phyloP scores from a whole-genome alignment of 2,888 invertebrate species.

The Leptogaster cylindrica region DNA sequence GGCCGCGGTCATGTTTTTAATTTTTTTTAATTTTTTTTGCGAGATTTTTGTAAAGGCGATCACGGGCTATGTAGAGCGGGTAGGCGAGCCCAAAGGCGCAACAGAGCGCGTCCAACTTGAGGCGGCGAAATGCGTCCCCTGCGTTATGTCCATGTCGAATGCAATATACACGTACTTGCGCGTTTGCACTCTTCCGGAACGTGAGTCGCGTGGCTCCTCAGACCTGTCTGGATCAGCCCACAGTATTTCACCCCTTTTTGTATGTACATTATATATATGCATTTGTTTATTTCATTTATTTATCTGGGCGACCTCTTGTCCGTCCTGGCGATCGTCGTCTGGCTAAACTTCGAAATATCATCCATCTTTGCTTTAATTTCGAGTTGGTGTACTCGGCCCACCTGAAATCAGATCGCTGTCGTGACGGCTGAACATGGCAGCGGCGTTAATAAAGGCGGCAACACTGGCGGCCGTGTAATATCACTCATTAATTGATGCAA shows the following conservation, averaged over 20 bases:
- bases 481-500: slow-evolving; percentile 1
- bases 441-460: not conserved
- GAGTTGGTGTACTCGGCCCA: slow-evolving; percentile 16
- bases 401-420: slow-evolving; percentile 6
- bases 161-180: not conserved
- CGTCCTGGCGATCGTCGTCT: not conserved
- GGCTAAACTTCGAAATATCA: not conserved
- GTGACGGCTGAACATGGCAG: not conserved
- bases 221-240: not conserved
- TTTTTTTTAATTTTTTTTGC: too few relatives aligned
- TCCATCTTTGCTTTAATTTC: not conserved
- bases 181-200: slow-evolving; percentile 5
- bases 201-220: slow-evolving; percentile 21
- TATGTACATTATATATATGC: too few relatives aligned
- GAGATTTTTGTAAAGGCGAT: too few relatives aligned
- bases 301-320: not conserved
- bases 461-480: not conserved
- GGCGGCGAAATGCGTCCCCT: not conserved
- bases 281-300: not conserved
- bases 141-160: not conserved
- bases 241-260: too few relatives aligned
- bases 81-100: too few relatives aligned
- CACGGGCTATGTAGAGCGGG: not conserved
- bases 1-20: too few relatives aligned
- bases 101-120: not conserved